Evolutionary conservation across 2,797 vertebrate genomes (phyloP).

Genomic region (Sarcophilus harrisii): DNA sequence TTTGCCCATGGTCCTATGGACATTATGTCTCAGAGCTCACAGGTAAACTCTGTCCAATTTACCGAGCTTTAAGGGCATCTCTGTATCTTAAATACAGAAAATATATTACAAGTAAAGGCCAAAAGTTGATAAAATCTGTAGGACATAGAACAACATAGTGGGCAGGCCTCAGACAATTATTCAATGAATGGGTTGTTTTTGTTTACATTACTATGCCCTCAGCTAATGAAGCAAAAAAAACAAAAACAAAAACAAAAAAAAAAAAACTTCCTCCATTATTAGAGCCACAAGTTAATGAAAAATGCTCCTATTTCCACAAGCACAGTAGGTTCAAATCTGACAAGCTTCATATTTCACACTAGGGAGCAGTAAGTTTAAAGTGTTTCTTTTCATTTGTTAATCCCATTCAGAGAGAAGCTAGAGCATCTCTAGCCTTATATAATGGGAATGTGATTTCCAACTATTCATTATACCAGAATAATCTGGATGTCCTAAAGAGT

Average conservation of each 20-base stretch:
- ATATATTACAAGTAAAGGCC: slow-evolving; percentile 3
- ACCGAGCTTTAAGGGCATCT: background rate
- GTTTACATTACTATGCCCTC: slow-evolving; percentile 9
- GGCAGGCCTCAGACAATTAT: slow-evolving; percentile 3
- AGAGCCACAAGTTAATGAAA: background rate
- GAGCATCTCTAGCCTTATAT: background rate
- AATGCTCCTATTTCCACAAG: background rate
- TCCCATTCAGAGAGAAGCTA: slow-evolving; percentile 14
- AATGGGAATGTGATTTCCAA: slow-evolving; percentile 40
- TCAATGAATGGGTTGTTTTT: slow-evolving; percentile 25
- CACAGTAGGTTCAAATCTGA: slow-evolving; percentile 31
- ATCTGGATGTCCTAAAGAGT: slow-evolving; percentile 13
- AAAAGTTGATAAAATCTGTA: background rate
- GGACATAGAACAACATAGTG: slow-evolving; percentile 13
- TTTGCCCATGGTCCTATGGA: background rate
- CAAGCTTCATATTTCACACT: slow-evolving; percentile 9
- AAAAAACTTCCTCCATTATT: slow-evolving; percentile 17
- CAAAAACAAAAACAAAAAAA: too few species aligned
- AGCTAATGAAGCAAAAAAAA: slow-evolving; percentile 39
- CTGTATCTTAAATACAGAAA: background rate
- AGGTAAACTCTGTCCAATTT: background rate
- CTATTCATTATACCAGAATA: slow-evolving; percentile 47
- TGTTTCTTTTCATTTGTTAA: slow-evolving; percentile 31
- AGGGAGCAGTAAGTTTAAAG: slow-evolving; percentile 28
- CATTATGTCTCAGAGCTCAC: background rate